Evolutionary conservation across 2,888 invertebrate species (phyloP).

Genomic region (Merodon equestris): DNA sequence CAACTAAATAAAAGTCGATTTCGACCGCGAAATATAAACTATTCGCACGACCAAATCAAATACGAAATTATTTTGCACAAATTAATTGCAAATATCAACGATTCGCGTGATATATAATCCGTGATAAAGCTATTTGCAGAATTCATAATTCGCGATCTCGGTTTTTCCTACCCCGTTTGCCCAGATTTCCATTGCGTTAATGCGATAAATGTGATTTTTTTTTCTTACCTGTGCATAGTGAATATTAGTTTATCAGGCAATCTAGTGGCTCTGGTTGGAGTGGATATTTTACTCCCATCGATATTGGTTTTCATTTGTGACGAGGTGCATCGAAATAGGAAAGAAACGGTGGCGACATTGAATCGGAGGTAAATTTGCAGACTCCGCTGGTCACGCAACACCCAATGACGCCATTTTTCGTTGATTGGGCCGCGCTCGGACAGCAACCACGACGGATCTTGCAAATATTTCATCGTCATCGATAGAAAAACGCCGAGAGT

Average conservation of each 20-base stretch:
- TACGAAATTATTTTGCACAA: conserved; percentile 14
- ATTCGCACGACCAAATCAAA: background rate
- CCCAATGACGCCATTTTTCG: conserved; percentile 69
- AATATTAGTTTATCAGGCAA: background rate
- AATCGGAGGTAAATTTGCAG: conserved; percentile 35
- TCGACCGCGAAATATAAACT: conserved; percentile 20
- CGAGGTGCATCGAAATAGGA: no score
- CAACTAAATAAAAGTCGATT: conserved; percentile 59
- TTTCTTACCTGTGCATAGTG: conserved; percentile 28
- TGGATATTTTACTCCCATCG: background rate
- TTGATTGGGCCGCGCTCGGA: conserved; percentile 64
- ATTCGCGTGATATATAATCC: conserved; percentile 4
- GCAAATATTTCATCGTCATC: conserved; percentile 57
- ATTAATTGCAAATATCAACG: conserved; percentile 17
- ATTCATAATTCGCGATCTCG: conserved; percentile 26
- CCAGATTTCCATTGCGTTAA: conserved; percentile 6
- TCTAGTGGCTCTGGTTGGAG: background rate
- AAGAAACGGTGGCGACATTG: background rate
- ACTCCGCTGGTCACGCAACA: conserved; percentile 67
- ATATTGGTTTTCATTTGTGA: background rate
- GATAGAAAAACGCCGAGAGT: conserved; percentile 30
- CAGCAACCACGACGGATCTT: conserved; percentile 62
- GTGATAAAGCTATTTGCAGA: conserved; percentile 12
- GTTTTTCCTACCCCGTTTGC: background rate
- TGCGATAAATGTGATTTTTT: no score